Conservation (phyloP, 2,797 vertebrate species). For the Hafferia zeledoni region DNA sequence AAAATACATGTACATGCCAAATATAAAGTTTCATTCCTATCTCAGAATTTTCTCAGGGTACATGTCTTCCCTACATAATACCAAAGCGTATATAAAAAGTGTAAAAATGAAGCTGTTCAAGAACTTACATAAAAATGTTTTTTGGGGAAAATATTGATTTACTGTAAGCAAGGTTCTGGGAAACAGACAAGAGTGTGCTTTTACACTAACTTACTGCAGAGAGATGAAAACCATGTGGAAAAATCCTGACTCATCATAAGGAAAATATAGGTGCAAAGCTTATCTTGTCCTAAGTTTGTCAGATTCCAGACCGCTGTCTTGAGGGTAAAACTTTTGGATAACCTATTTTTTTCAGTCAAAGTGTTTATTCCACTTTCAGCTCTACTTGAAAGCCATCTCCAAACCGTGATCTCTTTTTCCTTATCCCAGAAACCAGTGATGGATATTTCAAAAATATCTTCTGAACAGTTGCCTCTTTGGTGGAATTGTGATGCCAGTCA, state of each 20-base stretch:
- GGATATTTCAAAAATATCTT: not conserved
- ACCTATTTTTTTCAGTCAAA: not conserved
- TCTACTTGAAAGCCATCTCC: not conserved
- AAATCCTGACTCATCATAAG: fast-evolving
- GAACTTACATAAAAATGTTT: not conserved
- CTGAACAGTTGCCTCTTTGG: not conserved
- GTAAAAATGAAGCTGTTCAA: not conserved
- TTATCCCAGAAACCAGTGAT: not conserved
- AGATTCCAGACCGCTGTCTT: not conserved
- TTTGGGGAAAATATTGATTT: not conserved
- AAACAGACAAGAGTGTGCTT: not conserved
- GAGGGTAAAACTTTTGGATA: not conserved
- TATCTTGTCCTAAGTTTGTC: not conserved
- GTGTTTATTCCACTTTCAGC: not conserved
- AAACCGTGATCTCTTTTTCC: not conserved
- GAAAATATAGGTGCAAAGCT: not conserved
- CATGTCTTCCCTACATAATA: not conserved
- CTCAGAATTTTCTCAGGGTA: not conserved
- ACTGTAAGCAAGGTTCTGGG: not conserved
- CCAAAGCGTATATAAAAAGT: not conserved
- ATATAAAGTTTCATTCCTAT: not conserved
- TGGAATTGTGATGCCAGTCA: not conserved
- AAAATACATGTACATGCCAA: not conserved
- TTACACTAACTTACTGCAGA: not conserved
- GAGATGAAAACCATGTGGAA: not conserved